Evolutionary conservation across 2,888 invertebrate species (phyloP).

Genomic region (Macrosoma leucophasiata): DNA sequence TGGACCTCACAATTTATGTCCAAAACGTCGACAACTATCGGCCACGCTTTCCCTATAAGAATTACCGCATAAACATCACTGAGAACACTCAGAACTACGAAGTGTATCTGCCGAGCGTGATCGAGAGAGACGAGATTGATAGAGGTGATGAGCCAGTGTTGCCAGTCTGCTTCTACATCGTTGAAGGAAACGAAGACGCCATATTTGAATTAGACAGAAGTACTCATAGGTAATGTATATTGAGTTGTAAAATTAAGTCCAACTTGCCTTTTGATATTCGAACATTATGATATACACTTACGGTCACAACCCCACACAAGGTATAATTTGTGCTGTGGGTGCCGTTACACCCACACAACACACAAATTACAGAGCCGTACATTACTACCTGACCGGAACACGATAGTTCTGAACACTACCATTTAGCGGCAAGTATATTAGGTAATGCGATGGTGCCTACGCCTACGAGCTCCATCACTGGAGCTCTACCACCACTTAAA

Average conservation of each 20-base stretch:
- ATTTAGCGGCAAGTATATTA: too few species aligned
- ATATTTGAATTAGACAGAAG: slow-evolving; percentile 83
- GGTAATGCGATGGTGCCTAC: too few species aligned
- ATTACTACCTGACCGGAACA: too few species aligned
- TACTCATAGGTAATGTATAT: slow-evolving; percentile 81
- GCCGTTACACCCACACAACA: too few species aligned
- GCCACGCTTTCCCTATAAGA: slow-evolving; percentile 87
- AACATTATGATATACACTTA: too few species aligned
- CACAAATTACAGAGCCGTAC: too few species aligned
- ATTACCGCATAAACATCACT: slow-evolving; percentile 83
- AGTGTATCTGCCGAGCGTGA: slow-evolving; percentile 83
- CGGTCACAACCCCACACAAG: too few species aligned
- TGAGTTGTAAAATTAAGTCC: slow-evolving; percentile 1
- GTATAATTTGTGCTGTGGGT: too few species aligned
- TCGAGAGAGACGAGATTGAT: slow-evolving; percentile 90
- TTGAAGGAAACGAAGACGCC: slow-evolving; percentile 86
- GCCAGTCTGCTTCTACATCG: slow-evolving; percentile 94
- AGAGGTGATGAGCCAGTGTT: slow-evolving; percentile 87
- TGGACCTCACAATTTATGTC: slow-evolving; percentile 91
- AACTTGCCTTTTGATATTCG: slow-evolving; percentile 10
- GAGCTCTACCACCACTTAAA: too few species aligned
- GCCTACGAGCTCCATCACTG: too few species aligned
- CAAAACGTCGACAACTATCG: slow-evolving; percentile 92
- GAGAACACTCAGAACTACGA: slow-evolving; percentile 77
- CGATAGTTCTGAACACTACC: too few species aligned